These are phyloP conservation scores for Montipora sp. DNA, from an alignment of 64 coral and sea anemone species.

Conservation along the genomic window DNA sequence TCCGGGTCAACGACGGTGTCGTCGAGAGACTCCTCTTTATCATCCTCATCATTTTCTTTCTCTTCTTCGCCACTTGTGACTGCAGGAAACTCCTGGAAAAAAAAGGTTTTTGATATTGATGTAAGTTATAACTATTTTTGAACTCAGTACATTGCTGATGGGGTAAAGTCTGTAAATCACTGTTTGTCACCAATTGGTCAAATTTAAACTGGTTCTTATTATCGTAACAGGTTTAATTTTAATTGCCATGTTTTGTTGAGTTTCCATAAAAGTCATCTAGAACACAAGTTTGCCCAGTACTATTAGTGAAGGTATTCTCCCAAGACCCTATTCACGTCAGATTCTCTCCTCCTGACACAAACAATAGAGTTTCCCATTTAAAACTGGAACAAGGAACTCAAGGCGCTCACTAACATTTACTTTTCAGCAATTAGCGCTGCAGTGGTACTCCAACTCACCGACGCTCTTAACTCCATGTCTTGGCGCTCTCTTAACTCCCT, in stretches of 20 bases:
- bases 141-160: constrained; percentile 3
- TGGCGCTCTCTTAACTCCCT: constrained; percentile 8
- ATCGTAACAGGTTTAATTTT: not conserved
- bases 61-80: not conserved
- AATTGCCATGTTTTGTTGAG: not conserved
- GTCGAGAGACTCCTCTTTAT: not conserved
- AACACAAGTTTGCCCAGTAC: too few relatives aligned
- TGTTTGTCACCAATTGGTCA: constrained; percentile 11
- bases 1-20: not conserved
- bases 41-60: not conserved
- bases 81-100: not conserved
- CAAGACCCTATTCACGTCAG: not conserved
- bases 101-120: not conserved
- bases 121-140: not conserved
- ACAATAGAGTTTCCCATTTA: not conserved
- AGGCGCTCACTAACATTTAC: constrained; percentile 5
- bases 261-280: too few relatives aligned
- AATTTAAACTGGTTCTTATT: not conserved
- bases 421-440: constrained; percentile 8
- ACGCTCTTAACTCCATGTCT: constrained; percentile 9
- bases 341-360: not conserved
- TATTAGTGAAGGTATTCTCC: not conserved
- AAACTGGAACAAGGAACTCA: not conserved
- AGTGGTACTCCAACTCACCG: constrained; percentile 18
- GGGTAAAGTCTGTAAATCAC: constrained; percentile 3